Base-by-base conservation (phyloP, 1,140 invertebrate species). In the Plutomurus gul region DNA sequence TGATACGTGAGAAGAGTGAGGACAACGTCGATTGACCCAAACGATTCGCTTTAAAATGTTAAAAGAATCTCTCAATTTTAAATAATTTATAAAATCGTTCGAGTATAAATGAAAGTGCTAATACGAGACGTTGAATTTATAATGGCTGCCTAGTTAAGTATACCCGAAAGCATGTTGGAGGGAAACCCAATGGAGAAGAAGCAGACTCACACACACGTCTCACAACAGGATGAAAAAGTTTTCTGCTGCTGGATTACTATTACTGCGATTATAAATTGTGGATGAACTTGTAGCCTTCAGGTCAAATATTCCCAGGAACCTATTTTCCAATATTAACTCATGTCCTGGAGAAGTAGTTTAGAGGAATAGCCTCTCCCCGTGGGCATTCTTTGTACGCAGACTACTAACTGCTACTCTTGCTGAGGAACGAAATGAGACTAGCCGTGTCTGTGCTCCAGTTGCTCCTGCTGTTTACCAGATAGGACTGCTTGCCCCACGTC, bases 281-380 rank as follows among this genome's bases (percentile, higher is more conserved):
- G 56, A 65, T 27, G 56, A 65, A 36, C 56, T 65, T 65, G 56
- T 65, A 65, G 13, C 56, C 56, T 65, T 65, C 25, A 65, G 56
- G 56, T 65, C 56, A 65, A 65, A 65, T 33, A 65, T 65, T 65
- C 27, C 51, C 27, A 65, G 30, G 27, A 65, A n/a, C 56, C 27
- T 65, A 65, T 65, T 65, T 65, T 65, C 56, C 56, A 65, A 65
- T 65, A 65, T 33, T 65, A 65, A 65, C 56, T 65, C 13, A 65
- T 65, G 18, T 16, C 36, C 4, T 33, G 27, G n/a, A n/a, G n/a
- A n/a, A n/a, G 27, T 65, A 65, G 27, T 65, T 65, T 65, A 65
- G 27, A 65, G 56, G 56, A 65, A 65, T 65, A 30, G 27, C 56
- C 36, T 65, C 36, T 65, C 56, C 56, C 56, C 18, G 27, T 33